Percentiles rank a stretch among this genome's conserved stretches.
Conservation (phyloP, 2,797 vertebrate species). For the Loriculus beryllinus region DNA sequence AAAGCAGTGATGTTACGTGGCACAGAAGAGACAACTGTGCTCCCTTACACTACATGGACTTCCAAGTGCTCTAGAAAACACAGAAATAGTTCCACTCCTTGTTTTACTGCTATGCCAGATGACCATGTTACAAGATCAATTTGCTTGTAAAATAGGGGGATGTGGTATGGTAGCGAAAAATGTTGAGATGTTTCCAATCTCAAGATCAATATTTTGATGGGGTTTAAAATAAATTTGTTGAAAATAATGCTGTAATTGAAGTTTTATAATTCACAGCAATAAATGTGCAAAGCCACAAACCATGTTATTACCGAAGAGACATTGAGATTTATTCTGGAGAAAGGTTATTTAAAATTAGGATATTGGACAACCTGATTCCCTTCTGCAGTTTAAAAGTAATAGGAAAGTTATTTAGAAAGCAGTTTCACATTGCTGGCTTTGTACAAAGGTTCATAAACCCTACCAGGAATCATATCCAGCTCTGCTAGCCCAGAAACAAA, state of each 20-base stretch:
- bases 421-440: neutral
- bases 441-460: neutral
- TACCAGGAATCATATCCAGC: neutral
- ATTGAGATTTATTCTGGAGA: neutral
- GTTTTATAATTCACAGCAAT: neutral
- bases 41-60: neutral
- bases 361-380: neutral
- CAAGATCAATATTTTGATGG: neutral
- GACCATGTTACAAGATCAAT: fast-evolving
- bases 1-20: fast-evolving
- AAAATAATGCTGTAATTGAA: neutral
- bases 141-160: neutral
- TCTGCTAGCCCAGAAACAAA: fast-evolving
- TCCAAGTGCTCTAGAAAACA: neutral
- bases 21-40: neutral
- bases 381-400: neutral
- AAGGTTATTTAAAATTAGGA: neutral
- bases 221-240: neutral
- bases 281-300: neutral
- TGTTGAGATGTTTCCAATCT: neutral
- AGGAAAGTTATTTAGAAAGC: neutral
- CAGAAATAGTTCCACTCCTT: neutral
- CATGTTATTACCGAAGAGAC: neutral
- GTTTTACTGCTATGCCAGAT: neutral
- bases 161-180: neutral